Base-by-base conservation (phyloP, 2,888 invertebrate species). In the Netelia melanura region DNA sequence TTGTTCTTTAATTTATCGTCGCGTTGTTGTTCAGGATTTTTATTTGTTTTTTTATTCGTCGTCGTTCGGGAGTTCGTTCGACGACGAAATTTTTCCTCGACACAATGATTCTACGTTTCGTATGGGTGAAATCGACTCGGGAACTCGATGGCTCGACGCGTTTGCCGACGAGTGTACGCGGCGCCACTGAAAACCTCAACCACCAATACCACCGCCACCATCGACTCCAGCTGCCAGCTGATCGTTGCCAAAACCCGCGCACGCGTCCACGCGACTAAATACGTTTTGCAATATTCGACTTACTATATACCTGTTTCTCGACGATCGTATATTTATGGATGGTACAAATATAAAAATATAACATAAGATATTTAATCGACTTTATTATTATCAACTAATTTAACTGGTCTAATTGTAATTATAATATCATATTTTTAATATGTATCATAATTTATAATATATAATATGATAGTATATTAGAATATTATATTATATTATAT, bases 201-300 rank as follows among this genome's bases (percentile, higher is more conserved):
- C 86, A 89, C 84, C 84, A 78, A 3, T 5, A 30, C 30, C 86
- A 81, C 86, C 85, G 81, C 82, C 78, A 77, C 86, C 65, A 61
- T 83, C 76, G 14, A 44, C 79, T 87, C 87, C 90, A 90, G 85
- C 78, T 81, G 90, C 91, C 93, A 93, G 93, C 93, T 93, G 93
- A 92, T 93, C 93, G 92, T 92, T 92, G 91, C 89, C 88, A 88
- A 88, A 89, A 88, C 89, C 86, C 91, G 92, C 92, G 92, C 93
- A 92, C 87, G 93, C 93, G 92, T 92, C 89, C 88, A 21, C 14
- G 48, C 43, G 48, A 65, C 77, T 30, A 30, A 30, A 30, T 30
- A 30, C 3, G 5, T 30, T 3, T 30, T 30, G 30, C 5, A 30
- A 30, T 30, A 30, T 48, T 14, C 9, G 10, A 48, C 14, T 14